These are phyloP conservation scores for Seriola aureovittata DNA, from an alignment of 2,113 vertebrate species.

Conservation along the genomic window DNA sequence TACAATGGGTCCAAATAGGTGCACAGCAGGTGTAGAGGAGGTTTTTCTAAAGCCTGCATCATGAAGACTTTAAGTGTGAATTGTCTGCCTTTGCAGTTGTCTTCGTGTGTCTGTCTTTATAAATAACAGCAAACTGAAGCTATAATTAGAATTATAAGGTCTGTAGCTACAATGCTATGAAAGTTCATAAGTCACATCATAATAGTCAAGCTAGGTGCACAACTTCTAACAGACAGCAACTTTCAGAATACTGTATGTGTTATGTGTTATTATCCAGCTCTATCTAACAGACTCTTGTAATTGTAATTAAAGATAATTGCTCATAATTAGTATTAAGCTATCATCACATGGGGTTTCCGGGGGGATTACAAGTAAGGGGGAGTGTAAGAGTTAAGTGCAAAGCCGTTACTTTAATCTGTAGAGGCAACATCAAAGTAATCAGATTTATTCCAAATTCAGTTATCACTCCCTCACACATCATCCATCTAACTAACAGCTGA, in stretches of 20 bases:
- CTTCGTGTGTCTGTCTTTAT: not conserved
- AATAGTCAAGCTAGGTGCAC: not conserved
- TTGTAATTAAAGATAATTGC: constrained; percentile 60
- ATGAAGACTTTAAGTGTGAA: not conserved
- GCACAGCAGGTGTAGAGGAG: not conserved
- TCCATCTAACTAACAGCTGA: not conserved
- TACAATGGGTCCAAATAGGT: constrained; percentile 7
- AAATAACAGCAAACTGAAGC: not conserved
- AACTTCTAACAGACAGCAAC: not conserved
- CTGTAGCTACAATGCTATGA: not conserved
- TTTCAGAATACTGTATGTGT: constrained; percentile 22
- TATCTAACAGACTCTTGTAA: constrained; percentile 19
- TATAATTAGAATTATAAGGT: constrained; percentile 6
- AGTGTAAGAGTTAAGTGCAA: constrained; percentile 28
- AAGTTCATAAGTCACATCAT: not conserved
- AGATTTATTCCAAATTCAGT: not conserved
- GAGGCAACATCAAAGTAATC: not conserved
- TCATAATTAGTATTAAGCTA: constrained; percentile 39
- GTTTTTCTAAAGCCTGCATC: not conserved
- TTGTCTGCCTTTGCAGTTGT: not conserved
- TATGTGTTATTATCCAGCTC: constrained; percentile 46
- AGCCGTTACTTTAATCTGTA: constrained; percentile 8
- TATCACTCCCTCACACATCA: not conserved
- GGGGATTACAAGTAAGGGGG: constrained; percentile 30
- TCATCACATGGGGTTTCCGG: constrained; percentile 25